phyloP scores from a whole-genome alignment of 1,140 invertebrate genomes.

The Cheumatopsyche charites region DNA sequence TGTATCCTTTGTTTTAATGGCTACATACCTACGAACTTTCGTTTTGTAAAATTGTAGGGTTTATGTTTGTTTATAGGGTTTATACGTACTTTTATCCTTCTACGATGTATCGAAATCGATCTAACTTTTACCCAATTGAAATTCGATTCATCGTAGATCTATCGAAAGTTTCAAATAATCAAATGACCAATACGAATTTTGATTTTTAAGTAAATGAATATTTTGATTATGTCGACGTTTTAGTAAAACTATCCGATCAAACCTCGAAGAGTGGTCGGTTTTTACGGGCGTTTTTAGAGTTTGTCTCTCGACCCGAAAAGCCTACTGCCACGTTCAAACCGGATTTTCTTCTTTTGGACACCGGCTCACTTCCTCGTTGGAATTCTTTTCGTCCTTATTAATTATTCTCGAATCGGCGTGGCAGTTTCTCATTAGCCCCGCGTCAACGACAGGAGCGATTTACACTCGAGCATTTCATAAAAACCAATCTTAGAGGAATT shows the following conservation, averaged over 20 bases:
- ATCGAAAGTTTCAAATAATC: no score
- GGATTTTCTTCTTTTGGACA: conserved; percentile 27
- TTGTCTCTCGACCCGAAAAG: background rate
- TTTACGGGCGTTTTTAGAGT: background rate
- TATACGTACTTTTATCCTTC: no score
- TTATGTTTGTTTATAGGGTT: no score
- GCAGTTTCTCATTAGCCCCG: conserved; percentile 13
- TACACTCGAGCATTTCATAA: conserved; percentile 1
- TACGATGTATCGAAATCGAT: no score
- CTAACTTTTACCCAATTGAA: no score
- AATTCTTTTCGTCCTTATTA: conserved; percentile 33
- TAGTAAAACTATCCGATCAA: background rate
- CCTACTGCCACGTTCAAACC: conserved; percentile 1
- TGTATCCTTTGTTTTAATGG: no score
- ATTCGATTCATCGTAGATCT: no score
- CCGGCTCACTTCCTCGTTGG: conserved; percentile 21
- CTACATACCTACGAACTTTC: no score
- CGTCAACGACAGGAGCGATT: conserved; percentile 7
- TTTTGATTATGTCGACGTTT: no score
- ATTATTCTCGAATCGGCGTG: conserved; percentile 23
- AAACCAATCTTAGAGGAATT: conserved; percentile 2
- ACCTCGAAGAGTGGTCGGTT: background rate
- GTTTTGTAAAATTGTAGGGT: no score
- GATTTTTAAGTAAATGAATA: no score
- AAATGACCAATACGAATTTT: no score